Evolutionary conservation across 1,140 invertebrate genomes (phyloP).

Genomic region (Hestina assimilis): DNA sequence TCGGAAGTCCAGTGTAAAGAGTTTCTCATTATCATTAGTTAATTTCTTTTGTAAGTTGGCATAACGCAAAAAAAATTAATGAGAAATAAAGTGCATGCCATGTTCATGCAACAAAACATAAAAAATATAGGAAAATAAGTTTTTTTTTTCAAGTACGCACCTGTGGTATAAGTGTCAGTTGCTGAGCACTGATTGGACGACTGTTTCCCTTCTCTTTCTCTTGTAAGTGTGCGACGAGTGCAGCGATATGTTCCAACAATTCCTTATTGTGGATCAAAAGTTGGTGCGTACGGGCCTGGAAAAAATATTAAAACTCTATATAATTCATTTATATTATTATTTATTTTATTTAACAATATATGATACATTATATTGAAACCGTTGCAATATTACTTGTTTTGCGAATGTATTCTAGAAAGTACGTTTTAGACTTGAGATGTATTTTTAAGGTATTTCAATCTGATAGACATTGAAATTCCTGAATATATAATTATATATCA

Average conservation of each 20-base stretch:
- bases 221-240: conserved; percentile 90
- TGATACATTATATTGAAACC: too few species aligned
- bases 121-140: neutral
- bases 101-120: conserved; percentile 1
- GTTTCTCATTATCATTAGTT: too few species aligned
- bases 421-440: too few species aligned
- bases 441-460: too few species aligned
- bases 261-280: conserved; percentile 96
- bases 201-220: conserved; percentile 84
- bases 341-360: too few species aligned
- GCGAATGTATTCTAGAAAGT: too few species aligned
- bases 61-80: neutral
- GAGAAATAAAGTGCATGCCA: neutral
- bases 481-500: too few species aligned
- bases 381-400: too few species aligned
- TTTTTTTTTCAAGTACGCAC: conserved; percentile 53
- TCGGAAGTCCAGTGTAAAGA: too few species aligned
- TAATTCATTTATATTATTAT: too few species aligned
- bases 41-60: neutral
- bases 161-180: conserved; percentile 82
- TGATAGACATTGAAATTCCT: too few species aligned
- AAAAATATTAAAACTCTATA: too few species aligned
- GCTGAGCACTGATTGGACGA: conserved; percentile 73
- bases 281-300: conserved; percentile 94
- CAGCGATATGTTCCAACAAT: conserved; percentile 94